These are phyloP conservation scores for Trachythela sp. DNA, from an alignment of 64 coral and sea anemone species.

Conservation along the genomic window DNA sequence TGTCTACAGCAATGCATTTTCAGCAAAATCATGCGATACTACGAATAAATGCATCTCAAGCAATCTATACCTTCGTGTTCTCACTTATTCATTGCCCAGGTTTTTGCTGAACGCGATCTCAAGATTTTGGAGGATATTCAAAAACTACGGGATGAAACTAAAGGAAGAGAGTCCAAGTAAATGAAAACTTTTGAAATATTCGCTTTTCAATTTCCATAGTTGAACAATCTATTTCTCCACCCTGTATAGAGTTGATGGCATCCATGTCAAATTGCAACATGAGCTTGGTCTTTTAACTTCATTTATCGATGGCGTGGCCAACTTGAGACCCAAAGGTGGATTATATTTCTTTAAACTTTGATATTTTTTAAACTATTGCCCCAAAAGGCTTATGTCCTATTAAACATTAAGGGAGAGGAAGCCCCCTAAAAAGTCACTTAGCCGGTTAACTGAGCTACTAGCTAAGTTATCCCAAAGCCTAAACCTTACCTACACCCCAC, in stretches of 20 bases:
- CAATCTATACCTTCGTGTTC: no score
- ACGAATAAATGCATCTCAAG: no score
- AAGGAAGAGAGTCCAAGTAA: constrained; percentile 81
- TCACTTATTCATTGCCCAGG: constrained; percentile 24
- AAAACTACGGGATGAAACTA: constrained; percentile 63
- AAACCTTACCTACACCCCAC: no score
- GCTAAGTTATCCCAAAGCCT: no score
- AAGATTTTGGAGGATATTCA: constrained; percentile 72
- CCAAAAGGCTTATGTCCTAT: no score
- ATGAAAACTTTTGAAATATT: background rate
- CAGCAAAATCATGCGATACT: no score
- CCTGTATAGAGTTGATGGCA: constrained; percentile 62
- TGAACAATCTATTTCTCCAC: background rate
- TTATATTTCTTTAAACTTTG: background rate
- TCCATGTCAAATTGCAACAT: constrained; percentile 76
- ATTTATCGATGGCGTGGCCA: constrained; percentile 93
- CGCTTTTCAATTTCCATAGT: background rate
- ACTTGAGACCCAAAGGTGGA: constrained; percentile 88
- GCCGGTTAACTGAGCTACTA: no score
- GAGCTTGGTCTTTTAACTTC: constrained; percentile 63
- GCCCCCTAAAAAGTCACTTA: no score
- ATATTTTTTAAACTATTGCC: no score
- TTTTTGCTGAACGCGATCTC: constrained; percentile 73
- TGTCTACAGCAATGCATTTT: background rate
- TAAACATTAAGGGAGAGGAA: no score